Conservation (phyloP, 2,888 invertebrate genomes). For the Meandrusa payeni region DNA sequence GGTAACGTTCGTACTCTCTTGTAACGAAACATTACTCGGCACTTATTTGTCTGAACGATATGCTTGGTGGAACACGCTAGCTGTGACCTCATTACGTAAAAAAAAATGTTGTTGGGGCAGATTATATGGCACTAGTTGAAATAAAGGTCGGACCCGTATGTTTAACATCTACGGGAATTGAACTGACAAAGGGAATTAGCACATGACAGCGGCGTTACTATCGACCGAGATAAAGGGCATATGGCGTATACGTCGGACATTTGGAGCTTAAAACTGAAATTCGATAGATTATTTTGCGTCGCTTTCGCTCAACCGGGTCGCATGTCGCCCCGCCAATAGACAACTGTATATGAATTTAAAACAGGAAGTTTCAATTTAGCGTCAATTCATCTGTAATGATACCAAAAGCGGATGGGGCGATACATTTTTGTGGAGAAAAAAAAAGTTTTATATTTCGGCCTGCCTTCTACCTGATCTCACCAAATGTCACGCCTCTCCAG, state of each 20-base stretch:
- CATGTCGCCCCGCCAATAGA: slow-evolving; percentile 66
- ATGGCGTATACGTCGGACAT: slow-evolving; percentile 48
- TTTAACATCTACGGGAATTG: slow-evolving; percentile 39
- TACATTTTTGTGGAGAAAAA: slow-evolving; percentile 43
- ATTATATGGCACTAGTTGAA: slow-evolving; percentile 41
- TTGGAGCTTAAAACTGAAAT: slow-evolving; percentile 55
- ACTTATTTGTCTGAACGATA: slow-evolving; percentile 52
- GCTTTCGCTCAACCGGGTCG: slow-evolving; percentile 74
- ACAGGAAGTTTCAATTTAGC: slow-evolving; percentile 77
- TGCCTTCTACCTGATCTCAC: slow-evolving; percentile 54
- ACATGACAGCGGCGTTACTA: slow-evolving; percentile 31
- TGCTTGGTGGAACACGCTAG: slow-evolving; percentile 55
- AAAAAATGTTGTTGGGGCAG: slow-evolving; percentile 39
- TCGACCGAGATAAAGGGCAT: slow-evolving; percentile 51
- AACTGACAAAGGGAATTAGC: slow-evolving; percentile 25
- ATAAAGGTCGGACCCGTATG: slow-evolving; percentile 31
- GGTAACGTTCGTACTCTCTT: slow-evolving; percentile 50
- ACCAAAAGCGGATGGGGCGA: slow-evolving; percentile 58
- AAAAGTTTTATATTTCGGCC: slow-evolving; percentile 58
- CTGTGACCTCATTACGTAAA: slow-evolving; percentile 68
- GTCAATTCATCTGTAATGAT: slow-evolving; percentile 74
- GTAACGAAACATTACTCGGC: slow-evolving; percentile 32
- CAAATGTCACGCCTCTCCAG: slow-evolving; percentile 74
- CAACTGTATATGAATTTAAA: slow-evolving; percentile 67
- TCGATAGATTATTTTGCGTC: slow-evolving; percentile 59